Evolutionary conservation across 2,113 vertebrate species (phyloP), one percentile per base, ranked within the genome.

Genomic region (Dinomys branickii): DNA sequence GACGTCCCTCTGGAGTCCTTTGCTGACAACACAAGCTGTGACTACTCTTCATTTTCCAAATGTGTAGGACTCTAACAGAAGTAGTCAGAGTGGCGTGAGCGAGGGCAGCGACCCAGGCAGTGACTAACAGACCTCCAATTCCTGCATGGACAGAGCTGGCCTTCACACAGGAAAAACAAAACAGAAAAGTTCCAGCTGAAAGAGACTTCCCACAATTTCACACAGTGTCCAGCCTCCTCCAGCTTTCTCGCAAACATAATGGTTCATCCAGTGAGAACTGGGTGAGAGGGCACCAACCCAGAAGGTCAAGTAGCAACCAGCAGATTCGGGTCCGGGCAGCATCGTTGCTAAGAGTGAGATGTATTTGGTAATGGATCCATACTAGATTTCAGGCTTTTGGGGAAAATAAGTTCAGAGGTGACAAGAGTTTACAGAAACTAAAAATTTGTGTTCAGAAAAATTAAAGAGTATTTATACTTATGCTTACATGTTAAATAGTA

Each of bases 401-500:
- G 9, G 11, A 75, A 77, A 96, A 92, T 33, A 69, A 38, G 30
- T 44, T 92, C 44, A 35, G 85, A 75, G 14, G 19, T 56, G 24
- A 20, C 22, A 33, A 33, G 7, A 52, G 26, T 96, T 92, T 44
- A 28, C 12, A 20, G 50, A 58, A 71, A 44, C 85, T 88, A 59
- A 92, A 33, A 85, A 69, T 75, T 59, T 41, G 14, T 52, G 12
- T 88, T 85, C 61, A 85, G 95, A 86, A 94, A 91, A 87, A 59
- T 87, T 50, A 19, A 67, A 67, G 28, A 30, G 9, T 58, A 30
- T 58, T 7, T 78, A 63, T 30, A 80, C 6, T 58, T 44, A 26
- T 7, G 9, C 16, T 44, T 91, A 47, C n/a, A 78, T 71, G 22
- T 81, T 56, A 82, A 83, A 9, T 95, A 81, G 50, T 78, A 78